Evolutionary conservation across 2,113 vertebrate species (phyloP).

Genomic region (Tor tambroides): DNA sequence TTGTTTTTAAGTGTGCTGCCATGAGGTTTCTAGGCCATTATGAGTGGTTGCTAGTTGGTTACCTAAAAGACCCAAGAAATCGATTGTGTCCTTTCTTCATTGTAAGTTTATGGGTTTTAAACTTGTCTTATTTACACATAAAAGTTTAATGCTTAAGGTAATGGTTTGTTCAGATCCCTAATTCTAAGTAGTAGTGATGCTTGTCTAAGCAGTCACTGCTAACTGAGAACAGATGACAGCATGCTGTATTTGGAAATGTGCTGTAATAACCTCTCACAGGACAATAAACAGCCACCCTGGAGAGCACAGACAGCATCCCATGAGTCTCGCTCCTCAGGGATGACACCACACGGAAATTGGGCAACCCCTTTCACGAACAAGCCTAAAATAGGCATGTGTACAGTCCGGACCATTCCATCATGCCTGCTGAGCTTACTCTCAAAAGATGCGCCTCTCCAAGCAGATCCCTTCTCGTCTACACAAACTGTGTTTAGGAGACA

Average conservation of each 20-base stretch:
- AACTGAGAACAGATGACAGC: background rate
- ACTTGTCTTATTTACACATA: background rate
- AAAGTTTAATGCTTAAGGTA: background rate
- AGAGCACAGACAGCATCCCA: background rate
- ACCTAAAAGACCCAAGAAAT: background rate
- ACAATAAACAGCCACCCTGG: conserved; percentile 45
- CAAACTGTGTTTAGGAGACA: conserved; percentile 53
- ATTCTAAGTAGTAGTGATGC: background rate
- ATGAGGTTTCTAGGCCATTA: too few relatives aligned
- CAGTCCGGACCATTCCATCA: conserved; percentile 61
- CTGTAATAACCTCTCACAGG: background rate
- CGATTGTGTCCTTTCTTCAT: background rate
- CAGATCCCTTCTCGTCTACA: conserved; percentile 46
- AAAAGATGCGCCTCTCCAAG: conserved; percentile 51
- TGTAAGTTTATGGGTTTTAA: background rate
- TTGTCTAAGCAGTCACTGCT: background rate
- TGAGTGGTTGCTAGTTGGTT: background rate
- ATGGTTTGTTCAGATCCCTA: background rate
- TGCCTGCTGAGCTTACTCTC: conserved; percentile 71
- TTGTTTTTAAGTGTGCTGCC: too few relatives aligned
- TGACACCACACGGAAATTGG: conserved; percentile 45
- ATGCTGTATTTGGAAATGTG: conserved; percentile 55
- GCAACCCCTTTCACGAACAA: conserved; percentile 56
- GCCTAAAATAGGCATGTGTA: conserved; percentile 81
- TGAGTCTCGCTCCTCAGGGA: conserved; percentile 52